These are phyloP conservation scores for Zoroaster sp. DNA, from an alignment of 53 echinoderm and acorn worm species.

Conservation along the genomic window DNA sequence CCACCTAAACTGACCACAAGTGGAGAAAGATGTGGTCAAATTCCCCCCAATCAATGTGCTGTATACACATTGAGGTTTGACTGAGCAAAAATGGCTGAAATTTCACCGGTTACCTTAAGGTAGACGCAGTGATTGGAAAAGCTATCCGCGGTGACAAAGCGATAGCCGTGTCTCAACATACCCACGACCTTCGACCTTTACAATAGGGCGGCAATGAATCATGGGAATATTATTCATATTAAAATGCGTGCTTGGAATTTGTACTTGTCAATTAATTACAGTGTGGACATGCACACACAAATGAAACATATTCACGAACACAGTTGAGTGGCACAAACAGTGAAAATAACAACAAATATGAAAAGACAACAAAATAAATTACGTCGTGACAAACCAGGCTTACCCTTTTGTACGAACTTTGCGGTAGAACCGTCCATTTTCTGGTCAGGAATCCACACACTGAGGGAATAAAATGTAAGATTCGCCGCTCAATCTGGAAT, in stretches of 20 bases:
- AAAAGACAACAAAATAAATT: background rate
- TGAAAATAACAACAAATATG: conserved; percentile 4
- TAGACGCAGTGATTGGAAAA: conserved; percentile 30
- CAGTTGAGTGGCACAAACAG: background rate
- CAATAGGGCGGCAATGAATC: conserved; percentile 57
- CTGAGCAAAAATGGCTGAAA: conserved; percentile 33
- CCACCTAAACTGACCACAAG: conserved; percentile 25
- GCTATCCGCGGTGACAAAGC: conserved; percentile 42
- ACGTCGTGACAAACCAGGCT: background rate
- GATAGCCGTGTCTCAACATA: conserved; percentile 50
- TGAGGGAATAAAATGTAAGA: background rate
- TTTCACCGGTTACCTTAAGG: background rate
- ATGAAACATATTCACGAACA: background rate
- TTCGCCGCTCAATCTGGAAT: background rate
- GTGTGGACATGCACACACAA: background rate
- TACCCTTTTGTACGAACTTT: conserved; percentile 43
- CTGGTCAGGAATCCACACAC: background rate
- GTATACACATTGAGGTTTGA: background rate
- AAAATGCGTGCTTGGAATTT: conserved; percentile 46
- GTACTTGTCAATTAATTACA: conserved; percentile 50
- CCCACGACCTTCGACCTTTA: conserved; percentile 61
- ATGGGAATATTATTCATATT: conserved; percentile 60
- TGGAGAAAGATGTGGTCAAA: conserved; percentile 22
- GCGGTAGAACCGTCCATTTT: conserved; percentile 25
- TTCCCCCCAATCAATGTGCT: background rate